A percentile compares a stretch with the other conserved stretches of the same genome.
Evolutionary conservation across 2,113 vertebrate species (phyloP).

Genomic region (Osmerus eperlanus): DNA sequence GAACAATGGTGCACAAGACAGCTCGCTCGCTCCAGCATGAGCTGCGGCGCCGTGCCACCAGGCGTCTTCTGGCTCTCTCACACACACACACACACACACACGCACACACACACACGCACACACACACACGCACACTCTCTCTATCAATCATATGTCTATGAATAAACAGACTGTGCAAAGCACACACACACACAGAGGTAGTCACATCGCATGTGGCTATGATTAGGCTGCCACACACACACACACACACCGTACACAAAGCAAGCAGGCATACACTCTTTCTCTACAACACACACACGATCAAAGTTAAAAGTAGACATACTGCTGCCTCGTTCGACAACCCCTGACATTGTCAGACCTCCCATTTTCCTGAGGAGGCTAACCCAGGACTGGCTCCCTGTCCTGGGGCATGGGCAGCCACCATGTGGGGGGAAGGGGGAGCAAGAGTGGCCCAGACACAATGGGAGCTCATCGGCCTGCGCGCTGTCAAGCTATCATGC

Average conservation of each 20-base stretch:
- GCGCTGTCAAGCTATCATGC: too few species aligned
- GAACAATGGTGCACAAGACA: conserved; percentile 30
- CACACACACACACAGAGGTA: conserved; percentile 11
- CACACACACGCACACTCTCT: not conserved
- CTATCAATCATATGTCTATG: conserved; percentile 9
- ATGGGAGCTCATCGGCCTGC: too few species aligned
- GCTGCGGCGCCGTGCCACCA: not conserved
- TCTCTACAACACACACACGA: too few species aligned
- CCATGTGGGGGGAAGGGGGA: not conserved
- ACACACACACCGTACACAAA: conserved; percentile 1
- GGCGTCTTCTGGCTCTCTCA: not conserved
- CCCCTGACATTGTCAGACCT: conserved; percentile 15
- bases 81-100: conserved; percentile 9
- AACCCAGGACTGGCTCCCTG: not conserved
- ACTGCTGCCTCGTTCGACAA: not conserved
- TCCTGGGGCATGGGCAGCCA: not conserved
- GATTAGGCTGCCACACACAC: conserved; percentile 8
- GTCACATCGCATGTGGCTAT: not conserved
- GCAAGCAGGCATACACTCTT: not conserved
- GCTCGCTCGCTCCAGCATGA: not conserved
- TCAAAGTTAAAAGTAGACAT: not conserved
- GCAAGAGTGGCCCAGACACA: too few species aligned
- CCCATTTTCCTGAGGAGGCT: not conserved
- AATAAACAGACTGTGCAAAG: not conserved
- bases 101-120: too few species aligned